A percentile compares a stretch with the other conserved stretches of the same genome.
Conservation (phyloP, 1,140 invertebrate genomes). For the Leptoteleia sp. region DNA sequence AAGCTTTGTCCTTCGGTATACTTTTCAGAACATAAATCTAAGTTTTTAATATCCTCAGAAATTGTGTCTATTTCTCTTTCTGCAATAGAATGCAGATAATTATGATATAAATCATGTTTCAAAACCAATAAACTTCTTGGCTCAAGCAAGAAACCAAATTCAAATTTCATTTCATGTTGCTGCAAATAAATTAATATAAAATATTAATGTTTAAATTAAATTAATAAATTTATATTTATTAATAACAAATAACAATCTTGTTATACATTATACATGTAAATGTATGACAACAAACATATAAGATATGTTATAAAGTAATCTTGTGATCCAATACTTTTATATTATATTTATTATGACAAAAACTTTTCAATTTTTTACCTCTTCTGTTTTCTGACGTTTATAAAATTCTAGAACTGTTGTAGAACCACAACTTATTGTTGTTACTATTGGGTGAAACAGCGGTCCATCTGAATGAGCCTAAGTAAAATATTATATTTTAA, state of each 20-base stretch:
- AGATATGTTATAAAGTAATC: no score
- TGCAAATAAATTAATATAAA: slow-evolving; percentile 47
- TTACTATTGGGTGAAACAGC: slow-evolving; percentile 95
- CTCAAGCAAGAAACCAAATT: slow-evolving; percentile 90
- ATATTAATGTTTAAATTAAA: no score
- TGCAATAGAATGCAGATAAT: slow-evolving; percentile 94
- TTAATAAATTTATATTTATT: no score
- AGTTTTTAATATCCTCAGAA: slow-evolving; percentile 85
- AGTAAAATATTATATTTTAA: no score
- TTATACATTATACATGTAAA: no score
- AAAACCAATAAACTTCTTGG: slow-evolving; percentile 93
- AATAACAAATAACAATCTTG: no score
- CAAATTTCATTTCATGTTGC: slow-evolving; percentile 72
- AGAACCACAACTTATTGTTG: slow-evolving; percentile 95
- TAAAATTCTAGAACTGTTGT: slow-evolving; percentile 94
- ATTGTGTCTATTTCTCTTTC: slow-evolving; percentile 88
- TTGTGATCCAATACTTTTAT: no score
- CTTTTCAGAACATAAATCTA: slow-evolving; percentile 82
- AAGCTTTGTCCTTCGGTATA: slow-evolving; percentile 83
- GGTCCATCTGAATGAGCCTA: slow-evolving; percentile 97
- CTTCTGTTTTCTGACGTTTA: slow-evolving; percentile 78
- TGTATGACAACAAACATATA: no score
- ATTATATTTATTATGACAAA: no score
- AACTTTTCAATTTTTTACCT: slow-evolving; percentile 76
- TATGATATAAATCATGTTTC: slow-evolving; percentile 90